Conservation (phyloP, 2,797 vertebrate genomes). For the Microchirus variegatus region DNA sequence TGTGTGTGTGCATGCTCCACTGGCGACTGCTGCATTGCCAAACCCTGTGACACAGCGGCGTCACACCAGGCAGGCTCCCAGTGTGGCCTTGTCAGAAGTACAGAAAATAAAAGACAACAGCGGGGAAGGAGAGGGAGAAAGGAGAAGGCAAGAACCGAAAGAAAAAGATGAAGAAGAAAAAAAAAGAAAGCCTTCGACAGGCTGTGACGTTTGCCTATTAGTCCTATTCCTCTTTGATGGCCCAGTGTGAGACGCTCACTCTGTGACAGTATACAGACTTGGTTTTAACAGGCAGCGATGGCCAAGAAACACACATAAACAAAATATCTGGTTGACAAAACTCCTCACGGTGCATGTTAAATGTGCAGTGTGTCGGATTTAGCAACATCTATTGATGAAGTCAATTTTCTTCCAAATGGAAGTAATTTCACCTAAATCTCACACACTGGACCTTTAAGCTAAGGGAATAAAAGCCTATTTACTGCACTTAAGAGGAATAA, state of each 20-base stretch:
- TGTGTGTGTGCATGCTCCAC: conserved; percentile 43
- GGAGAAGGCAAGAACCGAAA: conserved; percentile 7
- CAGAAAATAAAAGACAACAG: conserved; percentile 20
- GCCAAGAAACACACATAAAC: too few species aligned
- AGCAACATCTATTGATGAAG: too few species aligned
- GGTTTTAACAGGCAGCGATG: too few species aligned
- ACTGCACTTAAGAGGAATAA: too few species aligned
- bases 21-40: conserved; percentile 68
- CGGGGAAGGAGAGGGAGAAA: background rate
- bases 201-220: conserved; percentile 58
- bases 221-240: conserved; percentile 34
- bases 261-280: too few species aligned
- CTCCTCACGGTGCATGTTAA: too few species aligned
- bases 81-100: conserved; percentile 44
- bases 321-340: too few species aligned
- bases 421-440: too few species aligned
- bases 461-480: too few species aligned
- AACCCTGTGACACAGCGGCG: conserved; percentile 39
- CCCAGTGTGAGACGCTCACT: conserved; percentile 13
- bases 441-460: too few species aligned
- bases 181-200: conserved; percentile 37
- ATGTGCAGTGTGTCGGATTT: too few species aligned
- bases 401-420: too few species aligned
- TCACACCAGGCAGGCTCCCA: conserved; percentile 36
- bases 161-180: conserved; percentile 16